Evolutionary conservation across 2,888 invertebrate genomes (phyloP), one percentile per base, ranked within the genome.

Genomic region (Drosophila parthenogenetica): DNA sequence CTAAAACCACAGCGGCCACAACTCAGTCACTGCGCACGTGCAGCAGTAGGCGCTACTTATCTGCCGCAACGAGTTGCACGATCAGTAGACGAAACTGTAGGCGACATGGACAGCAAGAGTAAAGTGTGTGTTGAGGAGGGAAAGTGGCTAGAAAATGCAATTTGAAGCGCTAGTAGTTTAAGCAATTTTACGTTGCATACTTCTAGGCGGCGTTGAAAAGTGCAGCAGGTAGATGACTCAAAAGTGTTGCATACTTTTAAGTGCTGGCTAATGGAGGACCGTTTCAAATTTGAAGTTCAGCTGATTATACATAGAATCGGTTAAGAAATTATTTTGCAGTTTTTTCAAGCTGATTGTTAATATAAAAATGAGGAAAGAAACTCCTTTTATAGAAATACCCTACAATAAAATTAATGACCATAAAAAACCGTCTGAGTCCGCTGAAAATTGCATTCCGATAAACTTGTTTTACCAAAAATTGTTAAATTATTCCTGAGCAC

Each of bases 41-140:
- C 63, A 58, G 55, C 63, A 49, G 64, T 60, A 50, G 60, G 55
- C 60, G 48, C 48, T 35, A 43, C 69, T 82, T 74, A 81, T 86
- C 82, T 81, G 79, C 81, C 55, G 65, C 84, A 78, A 60, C 79
- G 58, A 69, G 84, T 78, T 73, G 82, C 82, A 82, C 70, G 82
- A 83, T 83, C 87, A 60, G 43, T 43, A 73, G 69, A 73, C 78
- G 65, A 57, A 77, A 55, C 60, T 53, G 45, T 76, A 60, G 75
- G 75, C 73, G 64, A 39, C 32, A 14, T 43, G 53, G 37, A 25
- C 32, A 7, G 42, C 5, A 37, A 35, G 42, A 46, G 10, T 16
- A 29, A 32, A 46, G 37, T 19, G 37, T 13, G 29, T 19, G 25
- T 7, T 8, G 17, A 13, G 11, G 19, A 32, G 39, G 14, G 22